These are phyloP conservation scores for Arbacia lixula DNA, from an alignment of 53 echinoderm and acorn worm species.

Conservation along the genomic window DNA sequence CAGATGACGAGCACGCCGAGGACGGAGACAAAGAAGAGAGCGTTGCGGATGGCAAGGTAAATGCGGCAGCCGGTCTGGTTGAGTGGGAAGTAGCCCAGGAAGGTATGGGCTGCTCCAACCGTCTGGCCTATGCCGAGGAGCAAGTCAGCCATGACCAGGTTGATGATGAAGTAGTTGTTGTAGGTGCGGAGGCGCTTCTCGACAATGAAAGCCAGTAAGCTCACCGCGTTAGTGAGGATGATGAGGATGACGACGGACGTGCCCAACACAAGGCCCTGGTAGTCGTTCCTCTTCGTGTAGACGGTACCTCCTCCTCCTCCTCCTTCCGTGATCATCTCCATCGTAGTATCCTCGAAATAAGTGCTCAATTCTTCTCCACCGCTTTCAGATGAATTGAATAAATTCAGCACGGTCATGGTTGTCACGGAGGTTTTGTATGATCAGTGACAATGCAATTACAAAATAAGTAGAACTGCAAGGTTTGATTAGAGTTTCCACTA, in stretches of 20 bases:
- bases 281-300: neutral
- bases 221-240: constrained; percentile 41
- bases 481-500: no score
- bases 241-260: constrained; percentile 6
- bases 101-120: constrained; percentile 21
- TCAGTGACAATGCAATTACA: no score
- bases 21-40: constrained; percentile 33
- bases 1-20: constrained; percentile 57
- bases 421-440: no score
- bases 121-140: constrained; percentile 25
- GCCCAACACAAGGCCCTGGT: neutral
- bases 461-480: no score
- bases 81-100: constrained; percentile 35
- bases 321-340: neutral
- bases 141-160: constrained; percentile 54
- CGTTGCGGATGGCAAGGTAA: constrained; percentile 21
- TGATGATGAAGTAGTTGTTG: constrained; percentile 63
- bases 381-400: no score
- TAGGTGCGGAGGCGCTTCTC: constrained; percentile 58
- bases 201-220: constrained; percentile 40
- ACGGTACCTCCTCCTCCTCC: neutral
- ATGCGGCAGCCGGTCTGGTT: constrained; percentile 32
- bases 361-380: neutral
- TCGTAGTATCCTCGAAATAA: neutral
- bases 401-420: no score